These are phyloP conservation scores for Tetramorium parvispinum DNA, from an alignment of 1,140 invertebrate genomes.

Conservation along the genomic window DNA sequence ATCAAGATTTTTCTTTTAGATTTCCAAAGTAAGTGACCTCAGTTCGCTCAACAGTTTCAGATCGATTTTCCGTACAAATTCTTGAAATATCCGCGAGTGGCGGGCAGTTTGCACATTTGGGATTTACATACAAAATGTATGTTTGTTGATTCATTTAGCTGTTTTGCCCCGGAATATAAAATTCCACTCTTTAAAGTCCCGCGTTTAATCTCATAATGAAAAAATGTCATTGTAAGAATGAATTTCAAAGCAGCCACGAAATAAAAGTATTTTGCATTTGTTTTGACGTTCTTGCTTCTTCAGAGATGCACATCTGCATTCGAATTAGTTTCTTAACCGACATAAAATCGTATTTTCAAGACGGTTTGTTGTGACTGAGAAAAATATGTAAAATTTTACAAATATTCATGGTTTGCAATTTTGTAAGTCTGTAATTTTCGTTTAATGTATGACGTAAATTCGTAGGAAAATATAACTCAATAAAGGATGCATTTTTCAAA, in stretches of 20 bases:
- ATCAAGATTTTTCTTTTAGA: neutral
- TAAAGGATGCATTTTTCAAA: conserved; percentile 46
- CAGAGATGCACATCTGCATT: conserved; percentile 16
- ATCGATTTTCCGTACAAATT: neutral
- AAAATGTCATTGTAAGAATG: conserved; percentile 18
- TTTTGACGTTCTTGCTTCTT: conserved; percentile 7
- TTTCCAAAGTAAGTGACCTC: neutral
- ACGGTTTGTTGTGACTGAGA: neutral
- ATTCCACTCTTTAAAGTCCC: conserved; percentile 19
- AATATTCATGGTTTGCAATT: neutral
- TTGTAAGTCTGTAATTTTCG: neutral
- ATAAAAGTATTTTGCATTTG: conserved; percentile 1
- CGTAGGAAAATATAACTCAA: conserved; percentile 24
- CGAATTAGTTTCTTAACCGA: neutral
- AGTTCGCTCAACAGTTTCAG: neutral
- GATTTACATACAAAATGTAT: neutral
- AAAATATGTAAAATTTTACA: neutral
- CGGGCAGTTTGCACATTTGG: neutral
- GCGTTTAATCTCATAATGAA: conserved; percentile 40
- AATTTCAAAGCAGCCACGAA: conserved; percentile 17
- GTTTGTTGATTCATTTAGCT: neutral
- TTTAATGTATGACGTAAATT: neutral
- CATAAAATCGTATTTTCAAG: conserved; percentile 1
- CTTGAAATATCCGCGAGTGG: neutral
- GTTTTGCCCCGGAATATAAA: neutral